These are phyloP conservation scores for Pherbina coryleti DNA, from an alignment of 2,888 invertebrate genomes.

Conservation along the genomic window DNA sequence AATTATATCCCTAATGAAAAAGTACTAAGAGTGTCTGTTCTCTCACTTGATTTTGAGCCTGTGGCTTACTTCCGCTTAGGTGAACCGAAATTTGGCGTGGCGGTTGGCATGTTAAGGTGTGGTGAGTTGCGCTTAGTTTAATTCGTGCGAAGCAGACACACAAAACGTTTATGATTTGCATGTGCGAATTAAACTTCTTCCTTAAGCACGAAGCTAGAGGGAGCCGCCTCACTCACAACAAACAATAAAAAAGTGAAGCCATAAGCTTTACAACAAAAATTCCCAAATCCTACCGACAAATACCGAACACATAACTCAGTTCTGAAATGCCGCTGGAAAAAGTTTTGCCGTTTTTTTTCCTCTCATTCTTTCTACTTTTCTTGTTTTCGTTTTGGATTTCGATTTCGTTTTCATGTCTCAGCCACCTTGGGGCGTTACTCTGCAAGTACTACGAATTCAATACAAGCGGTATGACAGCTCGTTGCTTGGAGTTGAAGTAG, in stretches of 20 bases:
- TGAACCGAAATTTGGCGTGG: neutral
- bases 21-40: constrained; percentile 7
- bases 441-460: neutral
- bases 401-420: constrained; percentile 11
- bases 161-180: constrained; percentile 23
- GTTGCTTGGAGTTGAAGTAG: neutral
- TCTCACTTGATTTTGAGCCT: neutral
- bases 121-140: neutral
- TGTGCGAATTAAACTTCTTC: constrained; percentile 13
- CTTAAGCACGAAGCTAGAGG: neutral
- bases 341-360: neutral
- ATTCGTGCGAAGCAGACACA: neutral
- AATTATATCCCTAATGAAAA: constrained; percentile 26
- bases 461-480: neutral
- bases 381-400: constrained; percentile 9
- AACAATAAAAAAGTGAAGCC: constrained; percentile 10
- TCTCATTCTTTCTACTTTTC: neutral
- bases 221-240: neutral
- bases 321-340: constrained; percentile 17
- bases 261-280: constrained; percentile 20
- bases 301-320: constrained; percentile 3
- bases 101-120: neutral
- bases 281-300: constrained; percentile 24
- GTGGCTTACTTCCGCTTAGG: constrained; percentile 11
- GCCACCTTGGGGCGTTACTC: neutral